These are phyloP conservation scores for fruit fly (Drosophila melanogaster) DNA, from an alignment of 1,140 invertebrate genomes.

Conservation along the genomic window Release_6_plus_ISO1_MT NC_004354.4:21518001-21518500, in stretches of 20 bases:
- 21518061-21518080: conserved; percentile 80
- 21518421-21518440: conserved; percentile 81
- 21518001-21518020: conserved; percentile 58
- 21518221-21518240: conserved; percentile 40
- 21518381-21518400: conserved; percentile 84
- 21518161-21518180: conserved; percentile 87
- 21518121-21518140: conserved; percentile 84
- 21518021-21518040: conserved; percentile 84
- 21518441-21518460: conserved; percentile 84
- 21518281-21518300: conserved; percentile 56
- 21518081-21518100: conserved; percentile 84
- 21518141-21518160: conserved; percentile 85
- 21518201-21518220: conserved; percentile 73
- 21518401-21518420: conserved; percentile 73
- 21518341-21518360: conserved; percentile 69
- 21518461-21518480: conserved; percentile 85
- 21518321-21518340: conserved; percentile 79
- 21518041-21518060: conserved; percentile 52
- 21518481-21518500: conserved; percentile 86
- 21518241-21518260: conserved; percentile 85
- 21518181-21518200: conserved; percentile 87
- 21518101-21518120: conserved; percentile 84
- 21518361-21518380: conserved; percentile 43
- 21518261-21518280: conserved; percentile 84
- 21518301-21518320: conserved; percentile 78